Base-by-base conservation (phyloP, 2,113 vertebrate species). In the Eubucco bourcierii region DNA sequence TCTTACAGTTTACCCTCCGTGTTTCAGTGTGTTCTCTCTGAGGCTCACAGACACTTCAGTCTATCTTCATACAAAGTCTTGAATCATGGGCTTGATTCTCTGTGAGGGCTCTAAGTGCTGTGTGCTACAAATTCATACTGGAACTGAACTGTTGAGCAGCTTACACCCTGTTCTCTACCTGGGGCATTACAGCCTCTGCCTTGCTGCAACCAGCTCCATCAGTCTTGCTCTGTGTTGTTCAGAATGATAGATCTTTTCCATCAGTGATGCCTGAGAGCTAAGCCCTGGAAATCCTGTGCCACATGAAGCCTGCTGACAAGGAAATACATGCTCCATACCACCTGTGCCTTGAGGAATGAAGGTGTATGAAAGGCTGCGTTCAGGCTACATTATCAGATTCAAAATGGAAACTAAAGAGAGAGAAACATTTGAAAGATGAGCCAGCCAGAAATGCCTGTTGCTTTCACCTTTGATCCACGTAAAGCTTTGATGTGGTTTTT, bases 381-480 rank as follows among this genome's bases (percentile, higher is more conserved):
- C 75, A 87, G 70, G 82, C 75, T 4, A 7, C 72, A 5, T 67
- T 91, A 94, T 87, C 82, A 84, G 83, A 93, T 88, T 88, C 84
- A 87, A 91, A 95, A 82, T 33, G 80, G 88, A 90, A 93, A 76
- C 65, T 34, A 83, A 72, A 86, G 90, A 55, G 83, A 63, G 59
- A 85, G 91, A 76, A 88, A 79, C 53, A 68, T 53, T 71, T 88
- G 94, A 91, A 94, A 93, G 28, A 66, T 6, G 65, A 73, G 63
- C 46, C 68, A 59, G 77, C 53, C 2, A 10, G 90, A 59, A 89
- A 72, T 55, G 80, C 77, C 55, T 91, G 75, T 88, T 66, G 53
- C 80, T 90, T 90, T 94, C 89, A 93, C 87, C 83, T 79, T 88
- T 87, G 88, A 73, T 86, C 86, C 76, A 71, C 25, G 6, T n/a